phyloP scores from a whole-genome alignment of 2,888 invertebrate species.

The Frankliniella intonsa region DNA sequence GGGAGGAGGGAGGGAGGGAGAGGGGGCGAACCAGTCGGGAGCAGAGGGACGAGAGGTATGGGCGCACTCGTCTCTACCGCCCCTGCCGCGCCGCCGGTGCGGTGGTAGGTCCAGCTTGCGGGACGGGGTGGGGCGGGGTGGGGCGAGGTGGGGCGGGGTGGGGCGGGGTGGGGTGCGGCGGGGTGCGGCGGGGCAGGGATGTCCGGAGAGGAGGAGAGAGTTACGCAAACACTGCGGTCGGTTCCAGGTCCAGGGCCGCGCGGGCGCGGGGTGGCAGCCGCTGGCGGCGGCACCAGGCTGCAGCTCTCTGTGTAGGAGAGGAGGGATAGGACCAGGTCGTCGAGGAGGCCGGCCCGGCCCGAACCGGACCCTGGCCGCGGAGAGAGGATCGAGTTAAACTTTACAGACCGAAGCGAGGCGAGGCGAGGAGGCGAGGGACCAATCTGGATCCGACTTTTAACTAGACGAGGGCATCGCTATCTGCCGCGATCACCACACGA shows the following conservation, averaged over 20 bases:
- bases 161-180: background rate
- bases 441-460: background rate
- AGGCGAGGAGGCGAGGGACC: background rate
- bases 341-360: background rate
- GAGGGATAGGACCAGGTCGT: background rate
- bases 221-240: conserved; percentile 18
- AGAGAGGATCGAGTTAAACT: background rate
- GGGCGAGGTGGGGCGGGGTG: background rate
- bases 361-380: too few species aligned
- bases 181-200: background rate
- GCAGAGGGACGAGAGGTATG: too few species aligned
- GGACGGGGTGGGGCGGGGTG: background rate
- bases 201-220: background rate
- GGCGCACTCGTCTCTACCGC: background rate
- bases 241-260: background rate
- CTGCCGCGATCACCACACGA: background rate
- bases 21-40: too few species aligned
- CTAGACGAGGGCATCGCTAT: background rate
- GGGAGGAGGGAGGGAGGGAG: too few species aligned
- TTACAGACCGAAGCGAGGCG: background rate
- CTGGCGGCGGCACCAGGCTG: background rate
- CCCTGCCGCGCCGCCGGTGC: background rate
- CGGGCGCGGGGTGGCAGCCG: background rate
- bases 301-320: background rate
- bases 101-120: background rate